Conservation (phyloP, 2,888 invertebrate genomes). For the Platycheirus rosarum region DNA sequence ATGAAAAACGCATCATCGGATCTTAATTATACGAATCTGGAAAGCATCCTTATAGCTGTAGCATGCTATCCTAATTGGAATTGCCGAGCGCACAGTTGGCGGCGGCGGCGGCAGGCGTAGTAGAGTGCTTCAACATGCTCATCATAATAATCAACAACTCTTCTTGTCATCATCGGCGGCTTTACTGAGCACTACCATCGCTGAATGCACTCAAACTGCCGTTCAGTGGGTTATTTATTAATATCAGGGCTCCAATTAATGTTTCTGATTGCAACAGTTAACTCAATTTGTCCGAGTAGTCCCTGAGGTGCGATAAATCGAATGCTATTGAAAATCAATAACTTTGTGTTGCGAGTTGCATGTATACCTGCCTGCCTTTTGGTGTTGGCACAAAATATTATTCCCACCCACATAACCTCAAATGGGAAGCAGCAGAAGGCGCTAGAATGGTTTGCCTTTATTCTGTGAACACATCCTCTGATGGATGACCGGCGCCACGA, state of each 20-base stretch:
- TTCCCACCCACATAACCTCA: not conserved
- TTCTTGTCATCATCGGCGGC: conserved; percentile 21
- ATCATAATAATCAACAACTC: conserved; percentile 58
- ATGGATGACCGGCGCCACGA: conserved; percentile 26
- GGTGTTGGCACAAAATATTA: conserved; percentile 29
- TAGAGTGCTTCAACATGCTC: conserved; percentile 38
- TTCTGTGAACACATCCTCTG: conserved; percentile 28
- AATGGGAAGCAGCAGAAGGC: not conserved
- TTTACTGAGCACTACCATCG: not conserved
- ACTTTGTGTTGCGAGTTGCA: conserved; percentile 4
- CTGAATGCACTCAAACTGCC: conserved; percentile 55
- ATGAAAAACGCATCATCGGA: conserved; percentile 70
- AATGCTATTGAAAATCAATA: conserved; percentile 73
- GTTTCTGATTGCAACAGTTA: conserved; percentile 74
- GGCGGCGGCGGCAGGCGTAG: not conserved
- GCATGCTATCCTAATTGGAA: conserved; percentile 25
- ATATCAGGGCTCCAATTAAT: conserved; percentile 74
- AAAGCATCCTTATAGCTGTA: conserved; percentile 26
- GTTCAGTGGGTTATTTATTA: conserved; percentile 68
- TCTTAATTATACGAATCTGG: conserved; percentile 61
- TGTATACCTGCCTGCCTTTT: not conserved
- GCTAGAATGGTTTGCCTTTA: not conserved
- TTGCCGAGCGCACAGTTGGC: not conserved
- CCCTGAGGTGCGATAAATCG: conserved; percentile 72
- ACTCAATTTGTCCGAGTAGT: conserved; percentile 70